phyloP scores from a whole-genome alignment of 1,140 invertebrate species.

The Hylaeus volcanicus region DNA sequence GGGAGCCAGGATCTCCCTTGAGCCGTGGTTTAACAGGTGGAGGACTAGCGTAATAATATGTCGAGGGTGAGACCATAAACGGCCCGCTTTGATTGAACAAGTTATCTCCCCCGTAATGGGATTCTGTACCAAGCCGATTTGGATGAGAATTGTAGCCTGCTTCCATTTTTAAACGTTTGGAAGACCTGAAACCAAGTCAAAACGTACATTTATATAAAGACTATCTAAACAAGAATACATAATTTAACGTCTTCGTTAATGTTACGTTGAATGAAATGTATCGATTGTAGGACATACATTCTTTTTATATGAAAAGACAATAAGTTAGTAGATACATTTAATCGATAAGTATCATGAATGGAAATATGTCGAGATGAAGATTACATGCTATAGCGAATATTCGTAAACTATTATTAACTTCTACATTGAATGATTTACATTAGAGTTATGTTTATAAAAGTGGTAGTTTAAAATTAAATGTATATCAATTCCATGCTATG shows the following conservation, averaged over 20 bases:
- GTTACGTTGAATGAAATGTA: conserved; percentile 2
- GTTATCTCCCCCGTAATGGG: conserved; percentile 77
- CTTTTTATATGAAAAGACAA: conserved; percentile 7
- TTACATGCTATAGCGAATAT: not conserved
- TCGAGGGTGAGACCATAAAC: conserved; percentile 73
- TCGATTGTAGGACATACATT: conserved; percentile 12
- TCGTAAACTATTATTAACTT: not conserved
- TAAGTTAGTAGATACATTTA: conserved; percentile 22
- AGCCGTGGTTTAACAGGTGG: conserved; percentile 70
- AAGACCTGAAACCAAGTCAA: conserved; percentile 80
- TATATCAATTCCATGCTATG: conserved; percentile 10
- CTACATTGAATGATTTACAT: not conserved
- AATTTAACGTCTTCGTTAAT: conserved; percentile 2
- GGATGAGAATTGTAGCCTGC: conserved; percentile 80
- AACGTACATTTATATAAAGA: conserved; percentile 7
- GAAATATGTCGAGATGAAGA: not conserved
- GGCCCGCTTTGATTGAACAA: conserved; percentile 77
- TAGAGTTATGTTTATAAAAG: not conserved
- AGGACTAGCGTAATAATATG: conserved; percentile 76
- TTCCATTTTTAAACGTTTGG: conserved; percentile 84
- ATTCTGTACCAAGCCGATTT: conserved; percentile 73
- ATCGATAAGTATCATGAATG: conserved; percentile 11
- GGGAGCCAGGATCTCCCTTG: conserved; percentile 44
- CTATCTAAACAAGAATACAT: not conserved
- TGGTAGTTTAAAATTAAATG: not conserved